Evolutionary conservation across 1,140 invertebrate genomes (phyloP), one percentile per base, ranked within the genome.

Genomic region (Aphelinus atriplicis): DNA sequence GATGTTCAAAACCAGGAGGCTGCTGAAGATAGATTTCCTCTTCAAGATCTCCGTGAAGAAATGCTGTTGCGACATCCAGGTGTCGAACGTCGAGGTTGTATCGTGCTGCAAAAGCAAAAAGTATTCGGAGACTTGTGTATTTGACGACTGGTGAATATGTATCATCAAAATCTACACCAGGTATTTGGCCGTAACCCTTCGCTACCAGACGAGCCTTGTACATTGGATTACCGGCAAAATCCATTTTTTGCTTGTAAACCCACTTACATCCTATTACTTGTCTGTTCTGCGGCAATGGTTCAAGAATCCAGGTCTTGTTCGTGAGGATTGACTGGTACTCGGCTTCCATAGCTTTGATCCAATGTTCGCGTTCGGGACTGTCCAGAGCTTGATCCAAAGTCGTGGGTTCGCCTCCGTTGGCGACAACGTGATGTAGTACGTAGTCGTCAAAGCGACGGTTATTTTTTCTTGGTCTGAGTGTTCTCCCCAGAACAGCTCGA

Each of bases 21-120:
- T 45, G 48, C 10, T 56, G 53, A 6, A 67, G 3, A 10, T 67
- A 67, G 7, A 67, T 56, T 45, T 55, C 50, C 7, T 67, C 65
- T 7, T 67, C 45, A 42, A 63, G 26, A 3, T 50, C 63, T 10
- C 63, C 63, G 26, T 65, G 2, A 2, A 65, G 43, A 42, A 65
- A 65, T 4, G 63, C 48, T 2, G 62, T 64, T 3, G 47, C 47
- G 3, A 64, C 62, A 50, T 64, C 62, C 4, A 48, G n/a, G 7
- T 64, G 62, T 42, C 7, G 3, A 3, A 64, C 9, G 4, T 9
- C 4, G 2, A 64, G n/a, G 4, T 50, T 47, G 2, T 42, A 2
- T 48, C n/a, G 45, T 2, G 62, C 46, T 10, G 62, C 46, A 50
- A 9, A 26, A 2, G 62, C 45, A n/a, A 64, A 48, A 50, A 64